Base-by-base conservation (phyloP, 2,888 invertebrate species). In the Sinopyrophorus schimmeli region DNA sequence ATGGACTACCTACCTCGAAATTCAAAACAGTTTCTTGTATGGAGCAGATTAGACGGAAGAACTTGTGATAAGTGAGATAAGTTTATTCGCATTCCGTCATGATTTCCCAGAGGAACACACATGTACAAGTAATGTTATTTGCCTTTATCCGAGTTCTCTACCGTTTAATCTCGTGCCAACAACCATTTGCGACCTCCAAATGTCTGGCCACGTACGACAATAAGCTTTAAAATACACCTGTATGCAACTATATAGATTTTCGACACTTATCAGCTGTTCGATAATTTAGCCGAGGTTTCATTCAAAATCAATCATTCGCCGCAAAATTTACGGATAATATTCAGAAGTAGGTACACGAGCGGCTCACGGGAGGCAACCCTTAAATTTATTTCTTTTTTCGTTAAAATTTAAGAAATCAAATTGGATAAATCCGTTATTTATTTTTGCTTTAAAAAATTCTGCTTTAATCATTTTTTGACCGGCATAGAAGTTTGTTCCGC, bases 51-150 rank as follows among this genome's bases (percentile, higher is more conserved):
- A 65, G 63, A 58, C 59, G 57, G 61, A 62, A 62, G 62, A 64
- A 64, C 61, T 65, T 65, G 65, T 65, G 64, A 67, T 67, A 67
- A 65, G 65, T 64, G 65, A 63, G 65, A 63, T 65, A 59, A 63
- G 64, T 64, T 64, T 64, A 64, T 66, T 65, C 64, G 63, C 59
- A 62, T 63, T 59, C 63, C 56, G 62, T 61, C 61, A 63, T 66
- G 65, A 66, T 67, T 67, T 66, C 67, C 67, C 67, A 42, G 44
- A 65, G 67, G 67, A 63, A 59, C 63, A 63, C 61, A 65, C 64
- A 63, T 64, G 63, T 63, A 62, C 64, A 63, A 60, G 62, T 63
- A 67, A 65, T 64, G 63, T 62, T 66, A 65, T 65, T 63, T 63
- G 61, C 61, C 55, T 52, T 59, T 46, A 47, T 37, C 46, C 27